phyloP scores from a whole-genome alignment of 2,888 invertebrate species.

The Euproctis similis region DNA sequence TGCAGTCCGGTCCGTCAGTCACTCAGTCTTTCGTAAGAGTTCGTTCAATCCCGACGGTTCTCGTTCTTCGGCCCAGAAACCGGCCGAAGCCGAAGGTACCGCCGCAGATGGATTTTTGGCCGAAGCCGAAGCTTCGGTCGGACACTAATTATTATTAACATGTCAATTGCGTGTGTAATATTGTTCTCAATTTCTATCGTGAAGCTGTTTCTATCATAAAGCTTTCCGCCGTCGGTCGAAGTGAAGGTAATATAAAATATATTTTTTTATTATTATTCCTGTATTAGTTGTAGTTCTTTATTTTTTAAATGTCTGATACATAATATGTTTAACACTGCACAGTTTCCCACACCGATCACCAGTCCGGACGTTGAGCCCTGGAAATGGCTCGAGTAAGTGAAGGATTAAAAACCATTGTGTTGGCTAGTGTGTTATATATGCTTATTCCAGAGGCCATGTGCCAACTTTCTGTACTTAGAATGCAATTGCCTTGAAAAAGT shows the following conservation, averaged over 20 bases:
- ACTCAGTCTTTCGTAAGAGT: too few species aligned
- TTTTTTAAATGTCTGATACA: slow-evolving; percentile 30
- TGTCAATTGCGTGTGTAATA: background rate
- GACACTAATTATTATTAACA: background rate
- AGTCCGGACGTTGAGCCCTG: slow-evolving; percentile 92
- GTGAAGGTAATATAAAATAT: slow-evolving; percentile 27
- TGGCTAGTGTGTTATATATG: slow-evolving; percentile 26
- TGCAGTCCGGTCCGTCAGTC: too few species aligned
- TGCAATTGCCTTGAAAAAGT: too few species aligned
- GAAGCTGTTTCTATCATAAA: slow-evolving; percentile 13
- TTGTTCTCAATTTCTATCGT: background rate
- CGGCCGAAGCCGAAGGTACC: too few species aligned
- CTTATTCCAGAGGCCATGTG: too few species aligned
- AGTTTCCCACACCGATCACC: slow-evolving; percentile 92
- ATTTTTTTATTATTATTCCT: slow-evolving; percentile 10
- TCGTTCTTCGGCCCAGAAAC: too few species aligned
- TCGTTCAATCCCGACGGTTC: too few species aligned
- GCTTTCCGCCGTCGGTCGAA: slow-evolving; percentile 18
- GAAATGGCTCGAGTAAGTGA: slow-evolving; percentile 92
- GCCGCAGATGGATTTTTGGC: too few species aligned
- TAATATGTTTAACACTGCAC: slow-evolving; percentile 65
- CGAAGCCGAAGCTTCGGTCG: too few species aligned
- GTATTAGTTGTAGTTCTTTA: slow-evolving; percentile 3
- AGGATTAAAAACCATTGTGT: slow-evolving; percentile 17
- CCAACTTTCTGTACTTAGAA: too few species aligned